These are phyloP conservation scores for Semnornis frantzii DNA, from an alignment of 2,113 vertebrate genomes.

Conservation along the genomic window DNA sequence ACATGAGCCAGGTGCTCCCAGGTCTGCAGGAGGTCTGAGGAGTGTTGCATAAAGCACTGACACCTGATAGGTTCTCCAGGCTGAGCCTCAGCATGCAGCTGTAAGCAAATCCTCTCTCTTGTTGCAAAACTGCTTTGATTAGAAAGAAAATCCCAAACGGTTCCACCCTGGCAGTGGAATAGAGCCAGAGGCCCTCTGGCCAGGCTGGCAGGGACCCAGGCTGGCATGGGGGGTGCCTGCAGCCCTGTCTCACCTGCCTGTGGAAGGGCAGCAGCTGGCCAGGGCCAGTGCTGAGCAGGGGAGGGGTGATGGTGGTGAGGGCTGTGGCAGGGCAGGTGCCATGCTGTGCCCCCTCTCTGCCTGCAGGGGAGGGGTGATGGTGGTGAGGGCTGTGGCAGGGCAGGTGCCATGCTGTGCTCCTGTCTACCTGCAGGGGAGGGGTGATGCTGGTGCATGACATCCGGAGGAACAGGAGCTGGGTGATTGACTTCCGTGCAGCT, in stretches of 20 bases:
- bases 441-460: slow-evolving; percentile 97
- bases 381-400: too few species aligned
- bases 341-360: rapidly evolving
- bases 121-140: background rate
- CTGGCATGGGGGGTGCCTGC: background rate
- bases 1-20: background rate
- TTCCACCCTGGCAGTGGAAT: background rate
- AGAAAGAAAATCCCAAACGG: background rate
- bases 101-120: background rate
- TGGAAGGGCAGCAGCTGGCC: background rate
- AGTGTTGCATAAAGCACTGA: background rate
- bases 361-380: slow-evolving; percentile 70
- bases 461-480: slow-evolving; percentile 88
- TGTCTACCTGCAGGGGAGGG: slow-evolving; percentile 80
- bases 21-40: background rate
- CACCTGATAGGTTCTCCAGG: background rate
- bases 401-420: background rate
- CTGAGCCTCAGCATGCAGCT: background rate
- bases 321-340: background rate
- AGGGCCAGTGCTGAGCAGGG: background rate
- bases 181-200: background rate
- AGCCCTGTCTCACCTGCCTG: background rate
- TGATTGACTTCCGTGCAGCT: slow-evolving; percentile 95
- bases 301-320: too few species aligned
- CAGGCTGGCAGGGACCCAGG: background rate